A percentile compares a stretch with the other conserved stretches of the same genome.
phyloP scores from a whole-genome alignment of 2,113 vertebrate genomes.

The Columba livia region DNA sequence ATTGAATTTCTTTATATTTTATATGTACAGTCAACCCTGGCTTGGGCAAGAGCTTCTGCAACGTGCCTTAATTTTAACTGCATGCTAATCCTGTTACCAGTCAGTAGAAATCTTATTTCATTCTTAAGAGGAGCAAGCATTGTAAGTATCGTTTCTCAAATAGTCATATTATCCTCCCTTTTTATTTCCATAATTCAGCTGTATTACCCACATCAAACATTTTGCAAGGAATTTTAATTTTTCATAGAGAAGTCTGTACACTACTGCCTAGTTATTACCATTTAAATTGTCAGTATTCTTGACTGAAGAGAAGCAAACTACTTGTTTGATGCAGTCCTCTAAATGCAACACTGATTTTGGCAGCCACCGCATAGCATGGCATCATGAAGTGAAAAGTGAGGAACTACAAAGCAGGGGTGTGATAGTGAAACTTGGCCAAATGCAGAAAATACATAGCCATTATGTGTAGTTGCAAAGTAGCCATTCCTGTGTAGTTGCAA shows the following conservation, averaged over 20 bases:
- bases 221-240: constrained; percentile 50
- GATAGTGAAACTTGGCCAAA: constrained; percentile 22
- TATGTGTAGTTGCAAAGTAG: background rate
- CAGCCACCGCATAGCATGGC: constrained; percentile 17
- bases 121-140: constrained; percentile 75
- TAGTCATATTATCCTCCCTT: constrained; percentile 4
- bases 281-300: constrained; percentile 49
- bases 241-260: constrained; percentile 18
- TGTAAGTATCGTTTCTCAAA: constrained; percentile 72
- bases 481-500: background rate
- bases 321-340: constrained; percentile 44
- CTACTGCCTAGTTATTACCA: constrained; percentile 43
- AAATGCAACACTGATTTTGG: constrained; percentile 42
- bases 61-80: constrained; percentile 84
- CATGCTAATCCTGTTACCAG: constrained; percentile 81
- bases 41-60: constrained; percentile 85
- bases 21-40: constrained; percentile 73
- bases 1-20: constrained; percentile 52
- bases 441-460: background rate
- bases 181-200: background rate
- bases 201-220: constrained; percentile 29
- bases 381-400: constrained; percentile 46
- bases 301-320: constrained; percentile 50
- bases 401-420: background rate
- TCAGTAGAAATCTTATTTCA: constrained; percentile 82